These are phyloP conservation scores for Eupleurogrammus muticus DNA, from an alignment of 2,797 vertebrate genomes.

Conservation along the genomic window DNA sequence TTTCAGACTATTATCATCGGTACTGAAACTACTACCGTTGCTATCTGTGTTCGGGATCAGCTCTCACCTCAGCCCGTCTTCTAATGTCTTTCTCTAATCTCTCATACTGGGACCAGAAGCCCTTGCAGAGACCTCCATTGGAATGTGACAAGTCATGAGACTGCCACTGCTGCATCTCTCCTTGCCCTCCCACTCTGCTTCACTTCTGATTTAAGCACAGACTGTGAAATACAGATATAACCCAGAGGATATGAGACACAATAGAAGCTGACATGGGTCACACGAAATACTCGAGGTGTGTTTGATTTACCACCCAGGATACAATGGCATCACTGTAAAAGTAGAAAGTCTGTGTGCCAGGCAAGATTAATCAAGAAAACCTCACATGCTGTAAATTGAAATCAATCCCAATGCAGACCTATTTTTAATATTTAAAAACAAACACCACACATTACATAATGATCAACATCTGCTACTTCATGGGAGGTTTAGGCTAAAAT, in stretches of 20 bases:
- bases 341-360: slow-evolving; percentile 26
- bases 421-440: slow-evolving; percentile 50
- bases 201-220: slow-evolving; percentile 31
- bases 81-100: slow-evolving; percentile 68
- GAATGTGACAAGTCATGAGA: slow-evolving; percentile 77
- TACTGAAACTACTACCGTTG: slow-evolving; percentile 32
- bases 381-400: slow-evolving; percentile 31
- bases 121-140: slow-evolving; percentile 64
- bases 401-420: slow-evolving; percentile 11
- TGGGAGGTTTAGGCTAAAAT: slow-evolving; percentile 47
- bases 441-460: slow-evolving; percentile 41
- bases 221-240: slow-evolving; percentile 52
- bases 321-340: slow-evolving; percentile 42
- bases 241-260: slow-evolving; percentile 78
- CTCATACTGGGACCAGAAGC: slow-evolving; percentile 62
- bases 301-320: slow-evolving; percentile 59
- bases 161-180: slow-evolving; percentile 55
- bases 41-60: slow-evolving; percentile 74
- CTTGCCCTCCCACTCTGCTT: slow-evolving; percentile 25
- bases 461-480: slow-evolving; percentile 37
- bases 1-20: slow-evolving; percentile 55
- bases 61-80: slow-evolving; percentile 70
- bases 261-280: slow-evolving; percentile 63
- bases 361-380: slow-evolving; percentile 42
- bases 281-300: slow-evolving; percentile 70